Percentiles rank a stretch among this genome's conserved stretches.
Evolutionary conservation across 2,888 invertebrate species (phyloP).

Genomic region (Ectemnius continuus): DNA sequence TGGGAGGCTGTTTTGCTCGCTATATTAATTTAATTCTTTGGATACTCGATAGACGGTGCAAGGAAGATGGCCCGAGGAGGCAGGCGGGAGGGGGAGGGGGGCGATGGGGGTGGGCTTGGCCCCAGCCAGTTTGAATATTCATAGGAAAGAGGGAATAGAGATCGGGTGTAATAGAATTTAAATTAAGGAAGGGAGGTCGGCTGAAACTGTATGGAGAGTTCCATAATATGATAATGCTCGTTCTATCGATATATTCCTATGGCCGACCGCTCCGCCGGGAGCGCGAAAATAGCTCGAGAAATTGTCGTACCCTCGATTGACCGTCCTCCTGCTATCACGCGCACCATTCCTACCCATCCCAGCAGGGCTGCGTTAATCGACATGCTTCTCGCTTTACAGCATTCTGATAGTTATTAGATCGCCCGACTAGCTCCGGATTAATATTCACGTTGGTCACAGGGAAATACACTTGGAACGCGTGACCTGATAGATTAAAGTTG

Average conservation of each 20-base stretch:
- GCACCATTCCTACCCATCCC: conserved; percentile 20
- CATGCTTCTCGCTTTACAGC: conserved; percentile 22
- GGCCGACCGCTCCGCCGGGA: conserved; percentile 52
- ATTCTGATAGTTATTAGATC: conserved; percentile 2
- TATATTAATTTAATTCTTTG: conserved; percentile 78
- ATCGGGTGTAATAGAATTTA: conserved; percentile 78
- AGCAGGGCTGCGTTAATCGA: conserved; percentile 35
- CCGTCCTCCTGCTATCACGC: conserved; percentile 50
- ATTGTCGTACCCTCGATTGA: conserved; percentile 63
- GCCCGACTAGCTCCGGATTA: too few species aligned
- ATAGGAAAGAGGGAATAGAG: conserved; percentile 78
- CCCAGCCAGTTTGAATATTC: conserved; percentile 76
- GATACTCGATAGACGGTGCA: conserved; percentile 75
- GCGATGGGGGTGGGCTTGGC: conserved; percentile 56
- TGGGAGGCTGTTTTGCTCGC: conserved; percentile 70
- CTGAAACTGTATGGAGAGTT: conserved; percentile 70
- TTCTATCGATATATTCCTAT: conserved; percentile 67
- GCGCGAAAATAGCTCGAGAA: conserved; percentile 60
- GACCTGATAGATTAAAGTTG: too few species aligned
- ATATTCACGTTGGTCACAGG: too few species aligned
- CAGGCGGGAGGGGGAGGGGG: conserved; percentile 49
- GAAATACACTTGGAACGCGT: too few species aligned
- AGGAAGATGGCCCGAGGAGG: conserved; percentile 50
- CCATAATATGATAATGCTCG: conserved; percentile 70
- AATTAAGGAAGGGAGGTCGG: conserved; percentile 73